These are phyloP conservation scores for Ostrea edulis DNA, from an alignment of 1,140 invertebrate genomes.

Conservation along the genomic window DNA sequence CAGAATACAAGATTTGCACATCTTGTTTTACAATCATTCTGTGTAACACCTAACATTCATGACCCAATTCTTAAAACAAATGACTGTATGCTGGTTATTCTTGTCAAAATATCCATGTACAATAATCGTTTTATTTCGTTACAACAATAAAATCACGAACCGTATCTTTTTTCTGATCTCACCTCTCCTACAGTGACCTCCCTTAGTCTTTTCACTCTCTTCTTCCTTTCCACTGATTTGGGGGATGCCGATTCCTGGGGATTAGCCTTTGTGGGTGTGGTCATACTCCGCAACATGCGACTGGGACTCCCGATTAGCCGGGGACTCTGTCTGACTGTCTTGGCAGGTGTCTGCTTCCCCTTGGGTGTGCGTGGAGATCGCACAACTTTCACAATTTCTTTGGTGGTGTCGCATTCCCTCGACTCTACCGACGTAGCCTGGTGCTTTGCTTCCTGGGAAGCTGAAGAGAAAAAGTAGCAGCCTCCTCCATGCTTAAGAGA, in stretches of 20 bases:
- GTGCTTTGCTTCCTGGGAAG: slow-evolving; percentile 4
- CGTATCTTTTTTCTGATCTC: background rate
- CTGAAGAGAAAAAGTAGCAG: slow-evolving; percentile 46
- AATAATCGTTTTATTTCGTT: too few relatives aligned
- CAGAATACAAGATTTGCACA: too few relatives aligned
- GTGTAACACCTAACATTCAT: too few relatives aligned
- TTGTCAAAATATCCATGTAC: too few relatives aligned
- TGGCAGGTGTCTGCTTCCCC: background rate
- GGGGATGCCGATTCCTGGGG: background rate
- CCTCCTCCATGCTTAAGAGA: slow-evolving; percentile 55
- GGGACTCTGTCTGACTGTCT: slow-evolving; percentile 39
- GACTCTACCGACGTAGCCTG: background rate
- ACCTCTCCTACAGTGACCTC: background rate
- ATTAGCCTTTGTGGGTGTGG: background rate
- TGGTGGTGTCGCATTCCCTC: background rate
- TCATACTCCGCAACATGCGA: background rate
- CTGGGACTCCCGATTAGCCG: background rate
- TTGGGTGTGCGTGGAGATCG: slow-evolving; percentile 44
- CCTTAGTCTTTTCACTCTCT: slow-evolving; percentile 12
- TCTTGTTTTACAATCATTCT: too few relatives aligned
- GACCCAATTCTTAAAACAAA: too few relatives aligned
- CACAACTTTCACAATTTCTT: background rate
- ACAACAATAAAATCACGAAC: background rate
- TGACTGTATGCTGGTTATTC: too few relatives aligned
- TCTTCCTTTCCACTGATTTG: background rate